Percentiles rank a stretch among this genome's conserved stretches.
Evolutionary conservation across 1,140 invertebrate genomes (phyloP).

Genomic region (Alviniconcha marisindica): DNA sequence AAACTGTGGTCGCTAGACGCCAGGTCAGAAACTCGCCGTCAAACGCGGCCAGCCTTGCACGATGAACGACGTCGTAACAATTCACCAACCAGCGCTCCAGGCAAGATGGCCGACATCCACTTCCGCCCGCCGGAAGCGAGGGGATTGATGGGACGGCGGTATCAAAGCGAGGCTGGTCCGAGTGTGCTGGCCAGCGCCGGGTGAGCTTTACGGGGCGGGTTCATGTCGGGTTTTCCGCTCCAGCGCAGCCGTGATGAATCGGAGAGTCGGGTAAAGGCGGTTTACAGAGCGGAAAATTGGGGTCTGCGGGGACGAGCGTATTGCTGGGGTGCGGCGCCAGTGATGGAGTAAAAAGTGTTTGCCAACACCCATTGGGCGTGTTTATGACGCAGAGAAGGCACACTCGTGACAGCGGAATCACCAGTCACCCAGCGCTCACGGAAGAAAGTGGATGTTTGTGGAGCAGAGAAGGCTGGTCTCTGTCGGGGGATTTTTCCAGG

Average conservation of each 20-base stretch:
- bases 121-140: slow-evolving; percentile 30
- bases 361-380: too few species aligned
- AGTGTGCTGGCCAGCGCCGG: not conserved
- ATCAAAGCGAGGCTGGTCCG: slow-evolving; percentile 19
- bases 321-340: not conserved
- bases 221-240: slow-evolving; percentile 31
- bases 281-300: slow-evolving; percentile 17
- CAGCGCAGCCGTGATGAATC: slow-evolving; percentile 6
- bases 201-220: not conserved
- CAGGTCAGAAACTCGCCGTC: slow-evolving; percentile 6
- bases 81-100: not conserved
- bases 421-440: too few species aligned
- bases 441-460: too few species aligned
- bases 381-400: too few species aligned
- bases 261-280: not conserved
- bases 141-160: slow-evolving; percentile 25
- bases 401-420: too few species aligned
- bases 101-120: slow-evolving; percentile 24
- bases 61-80: not conserved
- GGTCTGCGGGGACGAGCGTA: not conserved
- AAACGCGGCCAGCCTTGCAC: slow-evolving; percentile 15
- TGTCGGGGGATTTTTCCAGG: too few species aligned
- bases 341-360: not conserved
- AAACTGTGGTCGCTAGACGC: too few species aligned
- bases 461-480: too few species aligned